Evolutionary conservation across 2,797 vertebrate genomes (phyloP), one percentile per base, ranked within the genome.

Genomic region (Natrix natrix): DNA sequence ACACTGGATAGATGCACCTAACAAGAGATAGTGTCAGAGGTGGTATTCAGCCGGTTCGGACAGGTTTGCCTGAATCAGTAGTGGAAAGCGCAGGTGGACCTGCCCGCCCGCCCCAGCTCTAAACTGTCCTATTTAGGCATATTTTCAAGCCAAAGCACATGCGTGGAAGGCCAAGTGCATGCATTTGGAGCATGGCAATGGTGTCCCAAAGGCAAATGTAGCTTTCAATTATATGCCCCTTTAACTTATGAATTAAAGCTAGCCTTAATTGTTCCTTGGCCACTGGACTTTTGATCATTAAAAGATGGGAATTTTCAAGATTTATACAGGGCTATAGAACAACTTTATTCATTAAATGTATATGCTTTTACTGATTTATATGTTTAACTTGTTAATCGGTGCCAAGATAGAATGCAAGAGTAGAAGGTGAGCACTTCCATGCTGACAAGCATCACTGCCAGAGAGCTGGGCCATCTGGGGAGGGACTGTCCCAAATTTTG

Each of bases 391-490:
- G 10, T 32, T 66, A 37, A 66, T 20, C 2, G 13, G 52, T n/a
- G 59, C 48, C 93, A 92, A 90, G 2, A 14, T 91, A 37, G 13
- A 14, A 52, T 1, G 8, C 56, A 12, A 17, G 17, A 11, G 26
- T 28, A 48, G 89, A 94, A 90, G 94, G 94, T 90, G 93, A 92
- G 92, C 8, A 22, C 90, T 89, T 86, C 87, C 90, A 89, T 89
- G 87, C 55, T 88, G 87, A 86, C 90, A 91, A 93, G 87, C 87
- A 61, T 89, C 87, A 93, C 90, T 66, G 91, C 87, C 78, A 91
- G 24, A 86, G 22, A 83, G 89, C 37, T 54, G 74, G 95, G 95
- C 93, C 92, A 96, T 96, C 94, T 83, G 92, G 94, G 56, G 96
- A 96, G 96, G 96, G 91, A 91, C 87, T 88, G 89, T 88, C 89